These are phyloP conservation scores for Brachypterus glaber DNA, from an alignment of 2,888 invertebrate genomes.

Conservation along the genomic window DNA sequence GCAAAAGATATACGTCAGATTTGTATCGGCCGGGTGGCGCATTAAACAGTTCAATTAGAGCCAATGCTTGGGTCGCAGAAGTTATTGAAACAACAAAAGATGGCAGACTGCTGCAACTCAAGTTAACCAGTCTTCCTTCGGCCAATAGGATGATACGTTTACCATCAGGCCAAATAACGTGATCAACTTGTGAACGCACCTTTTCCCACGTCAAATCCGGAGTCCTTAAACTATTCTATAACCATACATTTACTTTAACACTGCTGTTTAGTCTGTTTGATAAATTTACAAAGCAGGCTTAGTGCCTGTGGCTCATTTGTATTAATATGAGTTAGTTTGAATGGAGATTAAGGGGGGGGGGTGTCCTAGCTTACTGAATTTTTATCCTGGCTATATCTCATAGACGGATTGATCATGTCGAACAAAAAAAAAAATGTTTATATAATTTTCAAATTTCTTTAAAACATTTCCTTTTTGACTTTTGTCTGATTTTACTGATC, in stretches of 20 bases:
- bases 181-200: slow-evolving; percentile 95
- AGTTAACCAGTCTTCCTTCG: slow-evolving; percentile 90
- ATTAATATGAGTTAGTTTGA: too few species aligned
- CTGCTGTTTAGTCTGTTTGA: neutral
- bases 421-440: slow-evolving; percentile 6
- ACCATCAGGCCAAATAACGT: slow-evolving; percentile 96
- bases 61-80: slow-evolving; percentile 92
- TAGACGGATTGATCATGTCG: slow-evolving; percentile 9
- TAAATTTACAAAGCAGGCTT: too few species aligned
- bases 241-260: slow-evolving; percentile 13
- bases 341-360: too few species aligned
- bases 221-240: slow-evolving; percentile 77
- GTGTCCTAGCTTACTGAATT: too few species aligned
- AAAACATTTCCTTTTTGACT: too few species aligned
- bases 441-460: too few species aligned
- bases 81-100: slow-evolving; percentile 98
- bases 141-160: slow-evolving; percentile 89
- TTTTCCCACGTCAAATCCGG: slow-evolving; percentile 96
- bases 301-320: too few species aligned
- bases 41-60: slow-evolving; percentile 93
- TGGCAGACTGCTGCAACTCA: slow-evolving; percentile 93
- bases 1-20: slow-evolving; percentile 92
- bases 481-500: too few species aligned
- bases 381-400: too few species aligned
- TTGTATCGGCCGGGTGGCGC: slow-evolving; percentile 92